Base-by-base conservation (phyloP, 1,140 invertebrate genomes). In the Anoplophora glabripennis region DNA sequence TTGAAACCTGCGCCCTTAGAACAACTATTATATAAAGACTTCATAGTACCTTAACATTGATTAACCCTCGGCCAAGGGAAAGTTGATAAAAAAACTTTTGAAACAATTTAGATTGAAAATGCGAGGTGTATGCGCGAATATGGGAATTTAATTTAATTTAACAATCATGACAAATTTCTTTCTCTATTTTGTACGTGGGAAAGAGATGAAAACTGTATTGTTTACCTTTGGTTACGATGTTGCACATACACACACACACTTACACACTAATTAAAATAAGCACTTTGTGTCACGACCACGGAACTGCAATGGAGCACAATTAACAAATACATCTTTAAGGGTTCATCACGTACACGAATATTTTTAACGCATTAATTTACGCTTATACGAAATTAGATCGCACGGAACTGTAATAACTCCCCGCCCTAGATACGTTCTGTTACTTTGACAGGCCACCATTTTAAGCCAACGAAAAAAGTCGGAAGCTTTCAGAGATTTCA, bases 371-470 rank as follows among this genome's bases (percentile, higher is more conserved):
- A 46, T 15, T 18, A 45, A 9, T 53, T 40, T 53, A n/a, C n/a
- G n/a, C 40, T 38, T 8, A 37, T 51, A 46, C 60, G 59, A 59
- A 52, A 62, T 56, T 42, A 59, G 59, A 56, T 59, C 60, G 55
- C 47, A 57, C 53, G 46, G 45, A 60, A 57, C 54, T 46, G 54
- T 56, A 69, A 72, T 57, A n/a, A n/a, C 64, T 66, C 66, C 64
- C 70, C 64, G 66, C 71, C 67, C 64, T 66, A 69, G 49, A 65
- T 65, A 65, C 66, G 48, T 62, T 49, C 58, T 59, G 57, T 42
- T 52, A 60, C 49, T 53, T 62, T 72, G 61, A 72, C 70, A 67
- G 59, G 57, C 63, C 65, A 80, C 74, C 46, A 76, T 79, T 69
- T n/a, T n/a, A n/a, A n/a, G 78, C 80, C 65, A 54, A 10, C 15